phyloP scores from a whole-genome alignment of 2,797 vertebrate genomes.

The Tarsius wallacei region DNA sequence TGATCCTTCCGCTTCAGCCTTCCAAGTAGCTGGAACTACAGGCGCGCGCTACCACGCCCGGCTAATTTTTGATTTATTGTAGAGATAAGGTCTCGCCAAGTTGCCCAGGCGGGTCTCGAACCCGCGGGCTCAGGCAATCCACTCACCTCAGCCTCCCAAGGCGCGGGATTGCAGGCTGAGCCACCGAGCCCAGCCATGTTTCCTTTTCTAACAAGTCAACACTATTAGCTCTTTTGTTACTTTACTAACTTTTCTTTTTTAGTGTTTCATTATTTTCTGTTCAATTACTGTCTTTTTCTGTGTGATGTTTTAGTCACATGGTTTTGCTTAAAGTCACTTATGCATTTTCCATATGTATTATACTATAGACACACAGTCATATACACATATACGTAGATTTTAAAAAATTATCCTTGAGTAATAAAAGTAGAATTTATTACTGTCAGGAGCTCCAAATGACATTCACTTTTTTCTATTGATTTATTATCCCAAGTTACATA shows the following conservation, averaged over 20 bases:
- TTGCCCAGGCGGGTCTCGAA: too few species aligned
- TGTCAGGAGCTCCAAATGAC: neutral
- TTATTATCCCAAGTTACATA: neutral
- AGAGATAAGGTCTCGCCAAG: too few species aligned
- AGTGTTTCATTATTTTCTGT: neutral
- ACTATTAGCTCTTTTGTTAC: neutral
- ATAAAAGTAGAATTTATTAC: neutral
- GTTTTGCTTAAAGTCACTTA: neutral
- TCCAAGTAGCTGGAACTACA: too few species aligned
- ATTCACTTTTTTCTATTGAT: neutral
- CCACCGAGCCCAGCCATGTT: too few species aligned
- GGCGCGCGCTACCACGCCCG: too few species aligned
- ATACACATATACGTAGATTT: neutral
- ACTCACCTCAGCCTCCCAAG: too few species aligned
- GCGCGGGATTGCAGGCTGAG: too few species aligned
- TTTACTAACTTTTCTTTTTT: conserved; percentile 5
- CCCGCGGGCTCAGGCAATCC: too few species aligned
- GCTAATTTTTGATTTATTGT: too few species aligned
- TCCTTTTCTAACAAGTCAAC: neutral
- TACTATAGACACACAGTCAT: neutral
- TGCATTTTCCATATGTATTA: neutral
- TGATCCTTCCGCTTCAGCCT: too few species aligned
- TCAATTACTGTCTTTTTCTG: neutral
- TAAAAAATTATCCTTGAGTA: neutral
- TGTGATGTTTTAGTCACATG: neutral